Evolutionary conservation across 2,113 vertebrate genomes (phyloP).

Genomic region (Chunga burmeisteri): DNA sequence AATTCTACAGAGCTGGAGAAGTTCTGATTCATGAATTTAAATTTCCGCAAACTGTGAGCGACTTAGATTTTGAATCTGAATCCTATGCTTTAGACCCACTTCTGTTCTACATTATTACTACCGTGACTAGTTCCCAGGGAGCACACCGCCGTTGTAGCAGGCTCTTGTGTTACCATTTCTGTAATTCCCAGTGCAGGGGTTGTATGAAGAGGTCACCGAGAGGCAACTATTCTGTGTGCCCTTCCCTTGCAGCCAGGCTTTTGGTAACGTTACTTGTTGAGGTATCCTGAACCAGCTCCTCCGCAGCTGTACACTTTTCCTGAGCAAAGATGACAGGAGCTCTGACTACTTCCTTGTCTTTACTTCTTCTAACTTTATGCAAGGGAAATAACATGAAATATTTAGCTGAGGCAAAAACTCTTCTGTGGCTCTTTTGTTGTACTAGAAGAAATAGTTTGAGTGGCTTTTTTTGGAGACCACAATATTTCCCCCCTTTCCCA

Average conservation of each 20-base stretch:
- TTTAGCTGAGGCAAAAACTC: neutral
- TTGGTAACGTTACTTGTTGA: neutral
- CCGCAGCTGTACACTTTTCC: neutral
- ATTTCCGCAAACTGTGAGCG: neutral
- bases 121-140: neutral
- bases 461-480: neutral
- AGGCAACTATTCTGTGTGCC: neutral
- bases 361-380: neutral
- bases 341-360: neutral
- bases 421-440: neutral
- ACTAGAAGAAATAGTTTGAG: neutral
- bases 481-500: neutral
- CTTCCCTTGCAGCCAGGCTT: neutral
- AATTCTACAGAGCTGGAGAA: neutral
- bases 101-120: neutral
- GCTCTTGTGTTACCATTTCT: neutral
- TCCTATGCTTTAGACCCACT: neutral
- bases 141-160: neutral
- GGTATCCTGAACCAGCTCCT: neutral
- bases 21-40: neutral
- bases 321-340: neutral
- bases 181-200: neutral
- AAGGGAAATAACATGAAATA: neutral
- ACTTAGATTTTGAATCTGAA: neutral
- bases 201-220: neutral